Evolutionary conservation across 1,140 invertebrate genomes (phyloP), one percentile per base, ranked within the genome.

Genomic region (Drosophila oshimai): DNA sequence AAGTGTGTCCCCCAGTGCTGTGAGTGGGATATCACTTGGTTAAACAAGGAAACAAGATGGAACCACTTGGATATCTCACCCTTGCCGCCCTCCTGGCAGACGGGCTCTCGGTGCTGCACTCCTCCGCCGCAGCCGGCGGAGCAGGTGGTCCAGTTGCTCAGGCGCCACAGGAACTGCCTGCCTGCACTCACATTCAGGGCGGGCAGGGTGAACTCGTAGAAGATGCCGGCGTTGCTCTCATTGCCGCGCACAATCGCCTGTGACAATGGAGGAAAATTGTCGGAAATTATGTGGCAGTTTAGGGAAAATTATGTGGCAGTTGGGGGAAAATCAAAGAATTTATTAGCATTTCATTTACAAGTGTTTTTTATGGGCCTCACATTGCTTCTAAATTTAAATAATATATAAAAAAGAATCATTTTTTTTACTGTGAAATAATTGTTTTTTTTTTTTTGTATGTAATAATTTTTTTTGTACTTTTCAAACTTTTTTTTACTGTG

Each of bases 91-190:
- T 96, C 95, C 45, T 92, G 91, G 83, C 96, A 96, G 1, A 94
- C 88, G 4, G 95, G 92, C 53, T 92, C 91, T 1, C 94, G 93
- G 29, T 93, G 91, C 83, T 95, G 94, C 4, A 98, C 93, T 1
- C 97, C 97, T 3, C 97, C 97, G 0, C 97, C 97, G 90, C 97
- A 98, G 2, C 93, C 94, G 45, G 96, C 92, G 0, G 96, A 95
- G 83, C 97, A 98, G 2, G 93, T 89, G 0, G 95, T 94, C 91
- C 93, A 97, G 26, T 93, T 94, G 39, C 71, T 74, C 95, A 95
- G 92, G 7, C 94, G 91, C 96, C 97, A 98, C 6, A 92, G 80
- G 88, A 95, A 95, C 89, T 91, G 94, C 84, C 90, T 94, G 90
- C 89, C 91, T 2, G 74, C 46, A 87, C 92, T 89, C 93, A 94